Percentiles rank a stretch among this genome's conserved stretches.
phyloP scores from a whole-genome alignment of 2,888 invertebrate species.

The Microctonus brassicae region DNA sequence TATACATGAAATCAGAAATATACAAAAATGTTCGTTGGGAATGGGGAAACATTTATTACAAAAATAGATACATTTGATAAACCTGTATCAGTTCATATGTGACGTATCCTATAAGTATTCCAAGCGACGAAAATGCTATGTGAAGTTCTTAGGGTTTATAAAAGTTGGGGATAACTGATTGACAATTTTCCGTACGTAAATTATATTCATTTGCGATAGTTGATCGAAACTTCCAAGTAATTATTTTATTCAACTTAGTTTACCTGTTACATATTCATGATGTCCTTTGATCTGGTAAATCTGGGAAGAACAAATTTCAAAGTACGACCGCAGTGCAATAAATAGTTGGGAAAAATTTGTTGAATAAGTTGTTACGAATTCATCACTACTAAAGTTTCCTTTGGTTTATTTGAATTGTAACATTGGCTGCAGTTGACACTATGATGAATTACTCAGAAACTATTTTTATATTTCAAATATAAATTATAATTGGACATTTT shows the following conservation, averaged over 20 bases:
- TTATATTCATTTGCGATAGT: not conserved
- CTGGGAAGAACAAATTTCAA: not conserved
- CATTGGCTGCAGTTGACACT: not conserved
- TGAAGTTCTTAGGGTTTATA: too few species aligned
- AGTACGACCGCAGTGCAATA: not conserved
- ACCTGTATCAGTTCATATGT: not conserved
- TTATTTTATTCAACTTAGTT: not conserved
- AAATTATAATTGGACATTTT: constrained; percentile 19
- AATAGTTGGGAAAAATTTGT: not conserved
- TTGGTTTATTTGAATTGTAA: not conserved
- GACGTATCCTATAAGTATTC: too few species aligned
- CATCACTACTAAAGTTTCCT: not conserved
- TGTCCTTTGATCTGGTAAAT: not conserved
- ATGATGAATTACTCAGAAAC: not conserved
- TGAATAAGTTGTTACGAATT: constrained; percentile 10
- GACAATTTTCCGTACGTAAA: too few species aligned
- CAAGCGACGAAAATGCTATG: too few species aligned
- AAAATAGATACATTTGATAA: not conserved
- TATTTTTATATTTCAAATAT: not conserved
- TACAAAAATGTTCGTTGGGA: not conserved
- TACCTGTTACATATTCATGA: not conserved
- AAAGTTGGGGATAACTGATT: too few species aligned
- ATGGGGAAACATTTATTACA: not conserved
- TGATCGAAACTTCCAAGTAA: not conserved
- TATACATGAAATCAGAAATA: not conserved